phyloP scores from a whole-genome alignment of 2,113 vertebrate species.

The Empidonax traillii region DNA sequence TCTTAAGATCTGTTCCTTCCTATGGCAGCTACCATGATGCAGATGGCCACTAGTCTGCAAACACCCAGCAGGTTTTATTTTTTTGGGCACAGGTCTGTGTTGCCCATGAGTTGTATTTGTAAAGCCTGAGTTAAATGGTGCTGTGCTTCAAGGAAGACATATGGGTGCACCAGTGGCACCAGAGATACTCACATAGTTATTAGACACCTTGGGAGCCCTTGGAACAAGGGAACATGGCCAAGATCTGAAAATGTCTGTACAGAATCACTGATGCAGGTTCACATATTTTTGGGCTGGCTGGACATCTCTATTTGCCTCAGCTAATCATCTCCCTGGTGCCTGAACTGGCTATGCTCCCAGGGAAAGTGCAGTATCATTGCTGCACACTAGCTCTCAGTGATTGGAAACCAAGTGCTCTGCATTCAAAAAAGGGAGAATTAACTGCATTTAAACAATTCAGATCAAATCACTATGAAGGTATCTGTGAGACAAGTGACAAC shows the following conservation, averaged over 20 bases:
- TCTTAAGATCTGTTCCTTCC: background rate
- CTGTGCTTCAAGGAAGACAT: fast-evolving
- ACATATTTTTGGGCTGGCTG: background rate
- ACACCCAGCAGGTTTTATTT: background rate
- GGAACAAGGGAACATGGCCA: background rate
- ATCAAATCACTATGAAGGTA: background rate
- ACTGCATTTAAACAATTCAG: background rate
- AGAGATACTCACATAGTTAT: background rate
- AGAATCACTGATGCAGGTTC: background rate
- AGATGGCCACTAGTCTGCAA: background rate
- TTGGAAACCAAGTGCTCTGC: background rate
- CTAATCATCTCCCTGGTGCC: background rate
- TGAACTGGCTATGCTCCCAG: background rate
- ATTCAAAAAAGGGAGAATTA: background rate
- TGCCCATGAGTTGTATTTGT: background rate
- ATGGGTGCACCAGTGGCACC: background rate
- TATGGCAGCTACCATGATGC: background rate
- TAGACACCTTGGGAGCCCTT: background rate
- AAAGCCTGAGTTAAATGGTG: background rate
- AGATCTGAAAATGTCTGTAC: background rate
- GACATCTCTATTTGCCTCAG: background rate
- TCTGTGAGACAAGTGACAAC: background rate
- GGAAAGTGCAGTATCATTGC: background rate
- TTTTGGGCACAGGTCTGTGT: background rate
- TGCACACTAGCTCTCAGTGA: background rate